Evolutionary conservation across 2,113 vertebrate species (phyloP).

Genomic region (Telmatochromis sp.): DNA sequence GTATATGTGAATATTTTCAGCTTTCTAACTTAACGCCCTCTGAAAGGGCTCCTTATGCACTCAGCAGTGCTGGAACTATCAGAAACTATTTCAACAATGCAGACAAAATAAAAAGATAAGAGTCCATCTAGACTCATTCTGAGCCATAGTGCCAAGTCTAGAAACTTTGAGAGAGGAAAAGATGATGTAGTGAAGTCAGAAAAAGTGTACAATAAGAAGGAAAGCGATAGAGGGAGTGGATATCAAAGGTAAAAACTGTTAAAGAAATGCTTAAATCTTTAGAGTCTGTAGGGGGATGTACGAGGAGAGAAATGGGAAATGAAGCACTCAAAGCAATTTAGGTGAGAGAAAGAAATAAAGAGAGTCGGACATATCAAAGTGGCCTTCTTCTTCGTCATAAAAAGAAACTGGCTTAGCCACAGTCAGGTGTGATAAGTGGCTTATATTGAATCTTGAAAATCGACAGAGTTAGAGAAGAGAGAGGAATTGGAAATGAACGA

Average conservation of each 20-base stretch:
- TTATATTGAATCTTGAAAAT: not conserved
- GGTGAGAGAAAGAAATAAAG: slow-evolving; percentile 9
- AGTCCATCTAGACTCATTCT: not conserved
- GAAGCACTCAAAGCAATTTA: slow-evolving; percentile 38
- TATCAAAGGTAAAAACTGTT: slow-evolving; percentile 7
- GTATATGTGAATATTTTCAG: slow-evolving; percentile 10
- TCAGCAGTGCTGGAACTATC: not conserved
- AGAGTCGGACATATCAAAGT: slow-evolving; percentile 16
- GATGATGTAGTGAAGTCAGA: not conserved
- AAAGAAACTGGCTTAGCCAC: not conserved
- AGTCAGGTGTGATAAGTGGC: slow-evolving; percentile 19
- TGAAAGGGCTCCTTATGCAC: not conserved
- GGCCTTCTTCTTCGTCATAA: not conserved
- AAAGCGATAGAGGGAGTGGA: not conserved
- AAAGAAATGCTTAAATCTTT: not conserved
- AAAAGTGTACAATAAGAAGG: not conserved
- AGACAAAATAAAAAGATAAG: not conserved
- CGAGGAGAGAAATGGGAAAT: slow-evolving; percentile 7
- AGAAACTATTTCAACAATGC: slow-evolving; percentile 4
- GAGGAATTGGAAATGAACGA: not conserved
- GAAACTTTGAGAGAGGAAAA: not conserved
- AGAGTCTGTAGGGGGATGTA: not conserved
- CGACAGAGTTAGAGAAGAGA: not conserved
- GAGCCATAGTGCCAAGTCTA: not conserved
- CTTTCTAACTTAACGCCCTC: slow-evolving; percentile 2